Evolutionary conservation across 2,888 invertebrate species (phyloP), one percentile per base, ranked within the genome.

Genomic region (Mesochorus sp.): DNA sequence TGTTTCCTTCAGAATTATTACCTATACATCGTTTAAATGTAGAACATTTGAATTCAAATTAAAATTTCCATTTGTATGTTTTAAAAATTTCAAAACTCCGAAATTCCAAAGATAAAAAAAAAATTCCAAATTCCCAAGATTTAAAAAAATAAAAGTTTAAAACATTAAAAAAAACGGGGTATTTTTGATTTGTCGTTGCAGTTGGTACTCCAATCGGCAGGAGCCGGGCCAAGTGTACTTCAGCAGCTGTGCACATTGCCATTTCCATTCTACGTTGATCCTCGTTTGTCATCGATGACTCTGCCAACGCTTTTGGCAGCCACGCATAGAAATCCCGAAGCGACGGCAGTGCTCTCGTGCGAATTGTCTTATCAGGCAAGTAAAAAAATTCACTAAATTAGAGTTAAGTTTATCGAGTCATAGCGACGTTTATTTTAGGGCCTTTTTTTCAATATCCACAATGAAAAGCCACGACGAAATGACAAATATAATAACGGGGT

Each of bases 171-270:
- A 59, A 21, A 47, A n/a, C 14, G 1, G 8, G 47, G n/a, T n/a
- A n/a, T n/a, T 57, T 34, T n/a, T 17, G n/a, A n/a, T 4, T 55
- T 81, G 71, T 77, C 83, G 66, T 92, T 93, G 3, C 92, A 95
- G 95, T 93, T 93, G 91, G 92, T 95, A 75, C 92, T 96, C 73
- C 95, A 96, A 85, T 94, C 95, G 42, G 89, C 89, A 28, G 96
- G 96, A 2, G 94, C 95, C 85, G 93, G 94, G 17, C 95, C 95
- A 0, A 95, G 96, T 39, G 96, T 96, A 53, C 93, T 97, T 19
- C 97, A 96, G 91, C 97, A 96, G 85, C 92, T 98, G 49, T 97
- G 97, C 91, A 94, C 94, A 0, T 91, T 97, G 82, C 97, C 97
- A 0, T 96, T 97, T 85, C 95, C 95, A 84, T 97, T 97, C 93